These are phyloP conservation scores for Puffinus mauretanicus DNA, from an alignment of 2,113 vertebrate species.

Conservation along the genomic window DNA sequence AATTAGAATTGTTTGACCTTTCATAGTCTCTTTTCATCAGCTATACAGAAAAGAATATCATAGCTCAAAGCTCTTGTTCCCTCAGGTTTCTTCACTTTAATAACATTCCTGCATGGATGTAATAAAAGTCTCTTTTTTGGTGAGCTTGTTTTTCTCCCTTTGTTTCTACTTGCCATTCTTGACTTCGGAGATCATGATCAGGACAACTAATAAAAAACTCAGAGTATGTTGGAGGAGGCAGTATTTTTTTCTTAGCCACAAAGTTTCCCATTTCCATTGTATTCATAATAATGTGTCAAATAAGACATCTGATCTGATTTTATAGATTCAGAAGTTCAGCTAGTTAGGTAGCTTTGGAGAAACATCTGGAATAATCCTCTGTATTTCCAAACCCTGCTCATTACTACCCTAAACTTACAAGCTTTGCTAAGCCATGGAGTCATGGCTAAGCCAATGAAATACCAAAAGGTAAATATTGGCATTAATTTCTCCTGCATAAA, in stretches of 20 bases:
- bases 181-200: background rate
- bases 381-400: background rate
- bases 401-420: background rate
- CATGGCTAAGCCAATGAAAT: background rate
- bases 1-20: slow-evolving; percentile 46
- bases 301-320: background rate
- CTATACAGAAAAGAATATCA: slow-evolving; percentile 19
- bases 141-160: background rate
- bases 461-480: background rate
- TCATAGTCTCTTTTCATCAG: slow-evolving; percentile 51
- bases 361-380: background rate
- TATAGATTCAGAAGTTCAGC: background rate
- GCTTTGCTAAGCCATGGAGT: background rate
- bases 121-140: slow-evolving; percentile 22
- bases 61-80: slow-evolving; percentile 25
- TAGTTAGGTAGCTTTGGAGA: background rate
- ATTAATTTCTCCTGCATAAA: background rate
- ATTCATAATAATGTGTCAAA: background rate
- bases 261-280: background rate
- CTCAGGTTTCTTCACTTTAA: slow-evolving; percentile 45
- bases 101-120: slow-evolving; percentile 24
- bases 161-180: slow-evolving; percentile 11
- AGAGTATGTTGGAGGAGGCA: background rate
- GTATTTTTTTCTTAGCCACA: background rate
- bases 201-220: background rate